Conservation (phyloP, 2,113 vertebrate genomes). For the Sturnus vulgaris region DNA sequence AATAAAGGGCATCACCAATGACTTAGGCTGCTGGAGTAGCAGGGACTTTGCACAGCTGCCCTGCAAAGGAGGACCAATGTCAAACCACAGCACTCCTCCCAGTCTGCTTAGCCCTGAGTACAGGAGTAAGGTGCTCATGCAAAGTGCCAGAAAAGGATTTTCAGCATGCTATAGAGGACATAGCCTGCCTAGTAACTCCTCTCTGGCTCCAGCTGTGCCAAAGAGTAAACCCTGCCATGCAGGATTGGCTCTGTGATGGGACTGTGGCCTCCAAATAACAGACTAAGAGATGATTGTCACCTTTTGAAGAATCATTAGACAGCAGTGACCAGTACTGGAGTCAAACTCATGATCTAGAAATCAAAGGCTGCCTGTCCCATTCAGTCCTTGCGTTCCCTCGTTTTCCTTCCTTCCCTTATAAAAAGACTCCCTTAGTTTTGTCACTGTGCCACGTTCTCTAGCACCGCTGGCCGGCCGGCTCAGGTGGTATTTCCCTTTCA, state of each 20-base stretch:
- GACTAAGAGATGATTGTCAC: neutral
- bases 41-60: neutral
- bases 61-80: neutral
- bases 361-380: neutral
- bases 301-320: neutral
- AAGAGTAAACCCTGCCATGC: neutral
- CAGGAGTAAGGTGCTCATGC: fast-evolving
- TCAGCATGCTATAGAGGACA: neutral
- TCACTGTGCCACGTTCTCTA: neutral
- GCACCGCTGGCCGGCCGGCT: neutral
- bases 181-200: neutral
- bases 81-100: neutral
- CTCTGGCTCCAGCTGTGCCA: neutral
- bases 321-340: neutral
- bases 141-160: neutral
- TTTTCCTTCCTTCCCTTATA: conserved; percentile 30
- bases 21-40: neutral
- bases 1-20: neutral
- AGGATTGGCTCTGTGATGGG: neutral
- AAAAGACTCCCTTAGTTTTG: neutral
- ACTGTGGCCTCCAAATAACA: neutral
- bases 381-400: neutral
- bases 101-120: neutral
- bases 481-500: conserved; percentile 51
- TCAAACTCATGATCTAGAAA: neutral